These are phyloP conservation scores for Odiellus spinosus DNA, from an alignment of 2,888 invertebrate genomes.

Conservation along the genomic window DNA sequence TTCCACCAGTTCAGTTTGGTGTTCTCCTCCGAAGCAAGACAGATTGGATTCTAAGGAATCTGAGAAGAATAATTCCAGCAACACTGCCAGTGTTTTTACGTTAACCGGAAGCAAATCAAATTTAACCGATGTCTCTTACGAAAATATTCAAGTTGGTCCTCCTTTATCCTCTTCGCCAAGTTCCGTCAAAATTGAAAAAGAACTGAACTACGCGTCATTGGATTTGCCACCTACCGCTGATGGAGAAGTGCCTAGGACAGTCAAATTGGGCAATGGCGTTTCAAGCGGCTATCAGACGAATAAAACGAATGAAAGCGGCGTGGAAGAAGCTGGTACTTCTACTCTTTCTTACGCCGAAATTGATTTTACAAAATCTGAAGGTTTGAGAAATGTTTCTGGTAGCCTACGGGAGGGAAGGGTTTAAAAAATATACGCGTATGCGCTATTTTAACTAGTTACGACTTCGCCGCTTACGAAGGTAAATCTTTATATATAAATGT, in stretches of 20 bases:
- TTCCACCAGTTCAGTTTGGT: no score
- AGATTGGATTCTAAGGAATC: no score
- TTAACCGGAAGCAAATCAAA: neutral
- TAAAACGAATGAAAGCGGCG: conserved; percentile 21
- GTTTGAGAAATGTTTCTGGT: conserved; percentile 22
- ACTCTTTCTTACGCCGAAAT: conserved; percentile 28
- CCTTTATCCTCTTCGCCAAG: conserved; percentile 8
- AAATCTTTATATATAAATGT: no score
- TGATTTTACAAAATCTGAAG: conserved; percentile 30
- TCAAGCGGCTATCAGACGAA: conserved; percentile 7
- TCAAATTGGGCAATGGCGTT: no score
- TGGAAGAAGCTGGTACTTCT: conserved; percentile 10
- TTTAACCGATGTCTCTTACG: conserved; percentile 18
- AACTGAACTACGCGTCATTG: conserved; percentile 33
- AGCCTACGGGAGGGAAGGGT: conserved; percentile 15
- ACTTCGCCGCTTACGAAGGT: no score
- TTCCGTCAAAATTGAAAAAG: conserved; percentile 28
- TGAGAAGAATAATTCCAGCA: no score
- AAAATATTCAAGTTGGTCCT: conserved; percentile 14
- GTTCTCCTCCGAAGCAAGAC: no score
- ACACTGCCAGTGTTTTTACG: no score
- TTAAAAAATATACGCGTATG: no score
- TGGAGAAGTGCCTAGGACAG: conserved; percentile 21
- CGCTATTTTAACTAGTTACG: conserved; percentile 9
- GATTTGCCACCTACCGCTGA: conserved; percentile 24